Base-by-base conservation (phyloP, 2,888 invertebrate species). In the Ophioninae sp. region DNA sequence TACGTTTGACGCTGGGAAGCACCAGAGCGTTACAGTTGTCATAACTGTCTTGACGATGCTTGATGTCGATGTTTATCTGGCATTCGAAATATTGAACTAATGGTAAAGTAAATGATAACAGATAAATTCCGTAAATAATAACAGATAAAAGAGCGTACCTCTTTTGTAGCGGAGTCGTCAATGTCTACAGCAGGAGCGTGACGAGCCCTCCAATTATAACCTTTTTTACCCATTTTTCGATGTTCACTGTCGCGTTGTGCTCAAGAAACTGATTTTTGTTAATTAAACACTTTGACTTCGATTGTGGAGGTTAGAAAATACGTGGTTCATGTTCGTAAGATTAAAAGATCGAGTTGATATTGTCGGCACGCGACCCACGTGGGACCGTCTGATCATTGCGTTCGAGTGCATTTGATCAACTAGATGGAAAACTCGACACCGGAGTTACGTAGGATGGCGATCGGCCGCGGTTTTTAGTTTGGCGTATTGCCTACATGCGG, bases 21-120 rank as follows among this genome's bases (percentile, higher is more conserved):
- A 96, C 97, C 87, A 98, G 92, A 0, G 95, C 94, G 93, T 99
- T 99, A 84, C 96, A 96, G 13, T 95, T 94, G 91, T 97, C 96
- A 90, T 96, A 96, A 20, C 95, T 94, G 0, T 95, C 95, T 83
- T 93, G 92, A n/a, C 92, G 91, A 70, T 91, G 89, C 8, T 94
- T 91, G 73, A 96, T 93, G 82, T 97, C 96, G 79, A 97, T 90
- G 93, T 95, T 93, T 67, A 97, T 96, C 96, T 96, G 89, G 72
- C 92, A 93, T 91, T 91, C 87, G 80, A 92, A 89, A 64, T 80
- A 69, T 30, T 3, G 30, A 30, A 30, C 1, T 30, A 30, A 2
- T 30, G 30, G 30, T 30, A 30, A 30, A 30, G 30, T 30, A 30
- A 30, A 10, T 30, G 37, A 57, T 20, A 17, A 37, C 3, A 3